Evolutionary conservation across 2,797 vertebrate species (phyloP), one percentile per base, ranked within the genome.

Genomic region (Prionace glauca): DNA sequence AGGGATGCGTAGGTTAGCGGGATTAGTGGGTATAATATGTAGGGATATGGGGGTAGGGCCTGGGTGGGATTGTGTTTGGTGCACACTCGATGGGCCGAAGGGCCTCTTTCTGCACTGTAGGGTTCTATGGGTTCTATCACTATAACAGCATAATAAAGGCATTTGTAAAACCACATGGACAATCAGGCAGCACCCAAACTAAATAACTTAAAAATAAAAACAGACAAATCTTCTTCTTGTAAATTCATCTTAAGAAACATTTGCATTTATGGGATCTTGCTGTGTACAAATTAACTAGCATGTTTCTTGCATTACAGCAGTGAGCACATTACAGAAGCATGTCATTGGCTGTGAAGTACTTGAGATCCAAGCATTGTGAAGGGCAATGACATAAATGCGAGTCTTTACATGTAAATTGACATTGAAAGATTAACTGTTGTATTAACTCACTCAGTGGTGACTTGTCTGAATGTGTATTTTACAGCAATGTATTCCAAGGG

Each of bases 401-500:
- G n/a, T 41, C 7, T 67, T 92, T 10, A 67, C 10, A 24, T 62
- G 60, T 36, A 62, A 7, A 20, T 62, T 32, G 29, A 32, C 3
- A 90, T 26, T 32, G 87, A 32, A 88, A 56, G 56, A 90, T 29
- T 60, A 90, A 90, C 56, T 88, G 2, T 56, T 62, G 79, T 18
- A 45, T 32, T 62, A 16, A 18, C 22, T 62, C 14, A 45, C 24
- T 45, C 3, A 26, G 1, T 41, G 14, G 14, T 41, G 45, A 77
- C n/a, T 36, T 36, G n/a, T 36, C 79, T 41, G 79, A 81, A 81
- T 81, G 16, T 97, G 96, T 96, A 1, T 95, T 96, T 97, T 95
- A 16, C n/a, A 98, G 98, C 96, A 98, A 98, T 24, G 98, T 99
- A 96, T 99, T 99, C 97, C 98, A 99, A 97, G 99, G 99, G 29